Base-by-base conservation (phyloP, 2,113 vertebrate species). In the Trematocara marginatum region DNA sequence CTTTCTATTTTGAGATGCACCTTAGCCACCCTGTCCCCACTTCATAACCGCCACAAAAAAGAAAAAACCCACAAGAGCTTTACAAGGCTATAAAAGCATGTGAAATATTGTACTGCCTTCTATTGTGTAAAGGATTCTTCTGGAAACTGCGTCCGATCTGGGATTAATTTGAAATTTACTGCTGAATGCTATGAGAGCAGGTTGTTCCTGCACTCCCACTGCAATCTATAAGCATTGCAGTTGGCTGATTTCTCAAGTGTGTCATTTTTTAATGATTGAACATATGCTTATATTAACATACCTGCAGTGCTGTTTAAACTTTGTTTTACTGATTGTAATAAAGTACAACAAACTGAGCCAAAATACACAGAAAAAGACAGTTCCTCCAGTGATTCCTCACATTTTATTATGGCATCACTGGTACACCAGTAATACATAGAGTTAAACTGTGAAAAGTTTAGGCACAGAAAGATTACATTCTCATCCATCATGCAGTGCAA, bases 231-330 rank as follows among this genome's bases (percentile, higher is more conserved):
- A 23, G 40, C 2, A 18, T 13, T 10, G 83, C n/a, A 82, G 51
- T 49, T 52, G 11, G 71, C 51, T 85, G 79, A 90, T 85, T 92
- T 84, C 89, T 91, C 89, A 81, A 64, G 80, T 61, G 87, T 81
- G 71, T 42, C 20, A 12, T 83, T 86, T 18, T 59, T 5, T 61
- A 47, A 79, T 47, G 83, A 88, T 79, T 81, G 52, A 56, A 87
- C 54, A 59, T 15, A 38, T 16, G 10, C 57, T 42, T 59, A 12
- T 78, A 29, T 81, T 86, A 53, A 1, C 51, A 82, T 13, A 3
- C 29, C 47, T 5, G 9, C 31, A 34, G 26, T 12, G 26, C 29
- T 51, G 16, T 82, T 7, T 54, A 61, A 79, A 15, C 3, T 31
- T 31, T 78, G 78, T 40, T 31, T 54, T n/a, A 18, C n/a, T 16